Evolutionary conservation across 2,797 vertebrate species (phyloP), one percentile per base, ranked within the genome.

Genomic region (Caiman crocodilus): DNA sequence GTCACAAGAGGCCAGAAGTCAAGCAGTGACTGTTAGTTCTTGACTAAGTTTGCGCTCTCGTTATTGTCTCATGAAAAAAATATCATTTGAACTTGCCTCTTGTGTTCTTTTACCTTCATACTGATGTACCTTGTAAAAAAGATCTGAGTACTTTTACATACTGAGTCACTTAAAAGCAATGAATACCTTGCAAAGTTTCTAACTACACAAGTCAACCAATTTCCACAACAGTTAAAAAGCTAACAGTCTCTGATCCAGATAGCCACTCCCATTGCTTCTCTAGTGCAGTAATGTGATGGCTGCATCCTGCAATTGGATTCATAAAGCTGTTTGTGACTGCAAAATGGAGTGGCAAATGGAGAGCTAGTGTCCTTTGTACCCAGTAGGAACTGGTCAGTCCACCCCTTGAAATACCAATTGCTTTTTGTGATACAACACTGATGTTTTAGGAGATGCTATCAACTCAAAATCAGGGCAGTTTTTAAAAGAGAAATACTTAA

Each of bases 1-100:
- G 61, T 94, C 64, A 42, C 12, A 20, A 13, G 35, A 94, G 60
- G 23, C 83, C 69, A 81, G 71, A 28, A 94, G n/a, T 95, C 30
- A 65, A 9, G 7, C 78, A 67, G 60, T 21, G 14, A 32, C 56
- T 76, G 16, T 57, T 71, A 56, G 16, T 30, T 88, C 83, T 69
- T 23, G 83, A 76, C 82, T 13, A 76, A 71, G 15, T 76, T 80
- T 88, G 11, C 83, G 76, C 78, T 90, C 76, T 28, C 89, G 88
- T 90, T 21, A 32, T 91, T 87, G 42, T 14, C 74, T 2, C 55
- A 77, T 15, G 71, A 50, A 87, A 84, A 50, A 79, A 23, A 15
- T 25, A 35, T 58, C 82, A 12, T 60, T 76, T 81, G 10, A 63
- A 58, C 75, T 20, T 82, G 12, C 63, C 5, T 69, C 7, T 18